A percentile compares a stretch with the other conserved stretches of the same genome.
phyloP scores from a whole-genome alignment of 2,888 invertebrate species.

The Oscheius sp. region DNA sequence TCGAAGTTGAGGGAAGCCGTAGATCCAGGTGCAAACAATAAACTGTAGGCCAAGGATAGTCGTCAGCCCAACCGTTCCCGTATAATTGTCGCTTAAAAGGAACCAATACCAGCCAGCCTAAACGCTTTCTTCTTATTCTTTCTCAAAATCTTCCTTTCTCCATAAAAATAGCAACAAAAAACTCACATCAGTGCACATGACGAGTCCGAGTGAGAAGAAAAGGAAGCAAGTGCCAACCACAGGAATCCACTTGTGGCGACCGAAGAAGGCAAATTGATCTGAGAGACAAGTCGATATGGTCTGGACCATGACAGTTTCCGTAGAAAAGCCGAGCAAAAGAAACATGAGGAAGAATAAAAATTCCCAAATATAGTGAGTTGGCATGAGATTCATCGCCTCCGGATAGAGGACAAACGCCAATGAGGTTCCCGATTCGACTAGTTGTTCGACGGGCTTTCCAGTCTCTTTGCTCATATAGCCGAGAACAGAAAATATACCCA shows the following conservation, averaged over 20 bases:
- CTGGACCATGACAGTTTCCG: conserved; percentile 38
- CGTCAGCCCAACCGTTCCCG: background rate
- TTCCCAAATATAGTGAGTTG: conserved; percentile 70
- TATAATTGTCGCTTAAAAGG: conserved; percentile 8
- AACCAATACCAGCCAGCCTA: conserved; percentile 24
- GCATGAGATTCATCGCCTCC: conserved; percentile 70
- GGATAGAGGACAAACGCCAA: conserved; percentile 71
- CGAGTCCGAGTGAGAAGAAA: conserved; percentile 27
- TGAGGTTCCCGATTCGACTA: conserved; percentile 69
- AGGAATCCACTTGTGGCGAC: conserved; percentile 22
- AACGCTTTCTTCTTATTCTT: no score
- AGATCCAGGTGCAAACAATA: background rate
- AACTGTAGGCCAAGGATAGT: background rate
- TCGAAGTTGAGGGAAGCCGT: background rate
- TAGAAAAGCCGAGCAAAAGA: conserved; percentile 69
- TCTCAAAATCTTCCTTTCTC: background rate
- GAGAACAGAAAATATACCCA: conserved; percentile 51
- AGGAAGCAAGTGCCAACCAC: conserved; percentile 14
- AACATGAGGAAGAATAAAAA: conserved; percentile 71
- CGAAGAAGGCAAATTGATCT: conserved; percentile 29
- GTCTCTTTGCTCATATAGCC: conserved; percentile 46
- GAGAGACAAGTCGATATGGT: conserved; percentile 27
- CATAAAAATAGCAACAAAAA: background rate
- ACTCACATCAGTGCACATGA: conserved; percentile 30
- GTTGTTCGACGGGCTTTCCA: conserved; percentile 30